phyloP scores from a whole-genome alignment of 2,888 invertebrate species.

The Tryphoninae sp. region DNA sequence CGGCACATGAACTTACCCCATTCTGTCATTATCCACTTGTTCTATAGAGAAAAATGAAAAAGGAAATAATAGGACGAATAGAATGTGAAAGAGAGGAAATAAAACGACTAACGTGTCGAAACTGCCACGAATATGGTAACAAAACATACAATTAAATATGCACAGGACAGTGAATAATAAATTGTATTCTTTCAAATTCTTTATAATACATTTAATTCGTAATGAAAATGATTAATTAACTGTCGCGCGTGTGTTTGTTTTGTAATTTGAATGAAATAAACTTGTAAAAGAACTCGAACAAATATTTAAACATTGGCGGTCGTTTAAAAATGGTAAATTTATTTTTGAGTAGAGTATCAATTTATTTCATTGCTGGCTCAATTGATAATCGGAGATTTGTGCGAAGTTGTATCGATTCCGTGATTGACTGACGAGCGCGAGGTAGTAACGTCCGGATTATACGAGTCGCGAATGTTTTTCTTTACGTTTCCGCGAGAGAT shows the following conservation, averaged over 20 bases:
- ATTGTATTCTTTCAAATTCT: background rate
- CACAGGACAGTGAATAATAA: no score
- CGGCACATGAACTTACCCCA: conserved; percentile 51
- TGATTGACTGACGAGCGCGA: conserved; percentile 8
- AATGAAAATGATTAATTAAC: no score
- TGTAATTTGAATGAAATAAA: no score
- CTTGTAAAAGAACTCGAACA: no score
- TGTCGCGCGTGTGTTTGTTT: no score
- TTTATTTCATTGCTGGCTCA: conserved; percentile 1
- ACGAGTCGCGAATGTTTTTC: conserved; percentile 17
- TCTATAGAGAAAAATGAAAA: background rate
- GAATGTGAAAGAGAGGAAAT: conserved; percentile 6
- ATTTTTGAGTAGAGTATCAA: background rate
- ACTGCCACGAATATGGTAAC: background rate
- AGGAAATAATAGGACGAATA: background rate
- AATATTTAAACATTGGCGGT: no score
- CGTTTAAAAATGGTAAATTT: background rate
- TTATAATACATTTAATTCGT: background rate
- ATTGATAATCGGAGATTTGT: conserved; percentile 21
- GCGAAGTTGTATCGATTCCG: conserved; percentile 25
- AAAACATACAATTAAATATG: no score
- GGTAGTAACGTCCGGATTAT: conserved; percentile 44
- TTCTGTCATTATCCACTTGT: conserved; percentile 51
- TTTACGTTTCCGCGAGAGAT: background rate
- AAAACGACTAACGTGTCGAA: background rate